Evolutionary conservation across 2,888 invertebrate species (phyloP).

Genomic region (Bunonema sp.): DNA sequence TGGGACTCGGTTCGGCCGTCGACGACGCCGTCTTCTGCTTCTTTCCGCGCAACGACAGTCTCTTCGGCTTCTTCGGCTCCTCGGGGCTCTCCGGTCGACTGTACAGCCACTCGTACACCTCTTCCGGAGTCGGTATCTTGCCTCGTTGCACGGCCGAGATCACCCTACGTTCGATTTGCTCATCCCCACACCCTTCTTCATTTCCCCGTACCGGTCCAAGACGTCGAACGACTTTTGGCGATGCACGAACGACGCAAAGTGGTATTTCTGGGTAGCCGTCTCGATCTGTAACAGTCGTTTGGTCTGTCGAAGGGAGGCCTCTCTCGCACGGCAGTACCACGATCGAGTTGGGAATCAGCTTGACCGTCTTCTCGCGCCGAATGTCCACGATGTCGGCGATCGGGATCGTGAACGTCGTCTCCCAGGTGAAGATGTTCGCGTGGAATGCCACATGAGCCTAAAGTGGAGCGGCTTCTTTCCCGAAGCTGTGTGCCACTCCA

Average conservation of each 20-base stretch:
- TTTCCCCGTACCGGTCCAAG: no score
- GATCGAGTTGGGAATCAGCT: conserved; percentile 87
- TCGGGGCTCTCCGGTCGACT: no score
- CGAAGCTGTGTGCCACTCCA: no score
- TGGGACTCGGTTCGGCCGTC: no score
- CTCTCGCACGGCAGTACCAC: conserved; percentile 47
- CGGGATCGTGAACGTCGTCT: conserved; percentile 61
- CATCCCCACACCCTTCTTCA: no score
- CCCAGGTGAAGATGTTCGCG: conserved; percentile 93
- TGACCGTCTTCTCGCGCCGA: conserved; percentile 76
- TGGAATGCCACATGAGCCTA: conserved; percentile 90
- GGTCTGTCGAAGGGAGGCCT: not conserved
- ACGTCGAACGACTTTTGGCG: conserved; percentile 85
- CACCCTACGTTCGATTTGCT: no score
- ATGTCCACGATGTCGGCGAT: conserved; percentile 81
- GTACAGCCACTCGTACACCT: no score
- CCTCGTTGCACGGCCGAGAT: no score
- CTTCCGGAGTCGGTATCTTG: no score
- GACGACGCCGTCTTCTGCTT: conserved; percentile 16
- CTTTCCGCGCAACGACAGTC: no score
- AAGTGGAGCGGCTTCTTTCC: no score
- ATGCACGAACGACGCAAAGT: conserved; percentile 81
- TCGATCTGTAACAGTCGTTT: conserved; percentile 8
- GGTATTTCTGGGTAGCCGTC: conserved; percentile 51
- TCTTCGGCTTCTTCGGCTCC: conserved; percentile 31